phyloP scores from a whole-genome alignment of 2,797 vertebrate genomes.

The Propithecus perrieri region DNA sequence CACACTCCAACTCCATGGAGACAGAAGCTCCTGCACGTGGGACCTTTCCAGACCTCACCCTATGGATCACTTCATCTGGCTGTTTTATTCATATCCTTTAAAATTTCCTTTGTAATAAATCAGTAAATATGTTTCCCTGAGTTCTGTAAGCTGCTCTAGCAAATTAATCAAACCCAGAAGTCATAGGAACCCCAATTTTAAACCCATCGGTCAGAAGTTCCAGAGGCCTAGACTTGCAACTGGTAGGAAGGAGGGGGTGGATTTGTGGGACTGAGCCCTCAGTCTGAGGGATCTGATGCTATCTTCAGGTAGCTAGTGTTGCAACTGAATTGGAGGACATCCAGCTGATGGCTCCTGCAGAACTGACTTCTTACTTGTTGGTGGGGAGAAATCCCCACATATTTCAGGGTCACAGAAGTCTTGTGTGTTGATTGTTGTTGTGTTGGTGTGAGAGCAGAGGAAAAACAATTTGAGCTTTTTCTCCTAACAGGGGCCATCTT shows the following conservation, averaged over 20 bases:
- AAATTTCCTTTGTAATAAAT: background rate
- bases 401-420: background rate
- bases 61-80: background rate
- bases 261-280: background rate
- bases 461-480: background rate
- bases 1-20: too few relatives aligned
- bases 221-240: background rate
- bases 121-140: background rate
- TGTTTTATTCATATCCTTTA: background rate
- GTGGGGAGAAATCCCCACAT: background rate
- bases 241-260: background rate
- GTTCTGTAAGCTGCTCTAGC: background rate
- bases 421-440: background rate
- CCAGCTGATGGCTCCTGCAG: background rate
- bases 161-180: background rate
- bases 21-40: too few relatives aligned
- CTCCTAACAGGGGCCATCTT: background rate
- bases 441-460: background rate
- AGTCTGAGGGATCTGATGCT: background rate
- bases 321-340: background rate
- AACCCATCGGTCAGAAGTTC: background rate
- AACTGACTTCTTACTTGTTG: background rate
- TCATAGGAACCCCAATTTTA: background rate
- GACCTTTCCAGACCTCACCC: background rate
- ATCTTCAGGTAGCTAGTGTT: background rate